Conservation (phyloP, 2,888 invertebrate species). For the Pharmacophagus antenor region DNA sequence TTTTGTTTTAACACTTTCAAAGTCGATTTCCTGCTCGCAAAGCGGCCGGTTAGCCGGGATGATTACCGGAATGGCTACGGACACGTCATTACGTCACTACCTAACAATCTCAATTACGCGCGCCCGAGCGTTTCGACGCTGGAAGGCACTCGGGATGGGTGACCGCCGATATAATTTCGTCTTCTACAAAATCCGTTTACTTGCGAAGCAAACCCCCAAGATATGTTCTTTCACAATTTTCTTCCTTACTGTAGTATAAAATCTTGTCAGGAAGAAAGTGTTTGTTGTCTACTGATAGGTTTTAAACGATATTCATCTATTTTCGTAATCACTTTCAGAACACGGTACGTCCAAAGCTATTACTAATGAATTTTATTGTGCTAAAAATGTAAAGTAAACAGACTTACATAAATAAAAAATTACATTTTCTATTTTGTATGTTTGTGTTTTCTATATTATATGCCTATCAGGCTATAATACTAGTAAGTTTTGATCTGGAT, state of each 20-base stretch:
- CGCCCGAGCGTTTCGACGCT: conserved; percentile 35
- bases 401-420: no score
- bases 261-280: not conserved
- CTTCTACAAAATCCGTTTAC: conserved; percentile 17
- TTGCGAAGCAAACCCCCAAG: not conserved
- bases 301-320: no score
- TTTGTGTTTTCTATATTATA: no score
- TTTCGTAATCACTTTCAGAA: no score
- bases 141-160: conserved; percentile 45
- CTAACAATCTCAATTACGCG: conserved; percentile 58
- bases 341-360: no score
- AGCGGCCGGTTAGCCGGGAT: conserved; percentile 33
- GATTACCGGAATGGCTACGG: conserved; percentile 52
- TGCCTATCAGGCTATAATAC: no score
- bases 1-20: conserved; percentile 4
- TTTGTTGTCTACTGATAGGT: not conserved
- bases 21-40: conserved; percentile 22
- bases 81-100: conserved; percentile 55
- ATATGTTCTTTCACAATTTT: not conserved
- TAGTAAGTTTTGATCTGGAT: no score
- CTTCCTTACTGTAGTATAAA: not conserved
- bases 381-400: no score
- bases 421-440: no score
- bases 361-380: no score
- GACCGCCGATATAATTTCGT: conserved; percentile 46